Base-by-base conservation (phyloP, 2,888 invertebrate species). In the Cantharis nigra region DNA sequence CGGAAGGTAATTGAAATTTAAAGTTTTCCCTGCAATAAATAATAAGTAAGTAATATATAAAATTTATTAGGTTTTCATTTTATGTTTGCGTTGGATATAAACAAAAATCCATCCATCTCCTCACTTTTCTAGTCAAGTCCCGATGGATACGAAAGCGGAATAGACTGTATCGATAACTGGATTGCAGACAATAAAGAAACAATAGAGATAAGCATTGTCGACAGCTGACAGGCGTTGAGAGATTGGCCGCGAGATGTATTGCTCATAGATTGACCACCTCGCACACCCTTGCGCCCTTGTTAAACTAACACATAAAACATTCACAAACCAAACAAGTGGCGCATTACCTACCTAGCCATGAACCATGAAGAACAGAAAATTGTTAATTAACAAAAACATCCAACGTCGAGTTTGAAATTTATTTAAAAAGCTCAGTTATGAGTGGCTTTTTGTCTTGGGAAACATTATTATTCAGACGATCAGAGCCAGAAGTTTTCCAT, bases 141-240 rank as follows among this genome's bases (percentile, higher is more conserved):
- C 86, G 82, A 81, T 84, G 86, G 86, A 86, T 86, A 82, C 78
- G 80, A 75, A 77, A 75, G 81, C 81, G 84, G 84, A 84, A 83
- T 84, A 85, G 85, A 84, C 83, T 83, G 86, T 87, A 88, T 87
- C 88, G 87, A 88, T 88, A 88, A 88, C 88, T 86, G 87, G 86
- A 88, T 88, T 88, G 87, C 85, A 87, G 87, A 89, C 88, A 88
- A 88, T 88, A 88, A 88, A 88, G 88, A 88, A 88, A 88, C 88
- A 88, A 88, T 87, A 85, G 85, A 87, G 88, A 88, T 88, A 89
- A 88, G 87, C 86, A 85, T 84, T 85, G 85, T 83, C 86, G 89
- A 88, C 89, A 88, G 88, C 88, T 88, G 88, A 88, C 88, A 87
- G 87, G 86, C 87, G 84, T 84, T 88, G 88, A 88, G 85, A 88